Base-by-base conservation (phyloP, 2,888 invertebrate species). In the Drosophila algonquin region DNA sequence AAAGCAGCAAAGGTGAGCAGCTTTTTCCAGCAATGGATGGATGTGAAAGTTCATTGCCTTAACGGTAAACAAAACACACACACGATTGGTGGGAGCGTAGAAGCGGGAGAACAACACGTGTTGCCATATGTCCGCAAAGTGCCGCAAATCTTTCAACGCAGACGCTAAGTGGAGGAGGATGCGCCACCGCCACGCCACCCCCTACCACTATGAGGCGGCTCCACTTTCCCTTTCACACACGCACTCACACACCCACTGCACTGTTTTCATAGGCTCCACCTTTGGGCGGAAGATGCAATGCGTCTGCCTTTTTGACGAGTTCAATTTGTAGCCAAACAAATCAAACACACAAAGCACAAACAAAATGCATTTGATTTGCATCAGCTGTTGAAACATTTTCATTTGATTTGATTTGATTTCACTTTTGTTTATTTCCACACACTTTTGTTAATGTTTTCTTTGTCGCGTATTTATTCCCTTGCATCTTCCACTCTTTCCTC, bases 271-370 rank as follows among this genome's bases (percentile, higher is more conserved):
- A n/a, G 40, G 16, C 51, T 67, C 56, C 71, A 71, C 83, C 81
- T 82, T 78, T 73, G 40, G 40, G 14, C 14, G 14, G 40, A 7
- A 40, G 40, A n/a, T 52, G 51, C 32, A 62, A 57, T 12, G 48
- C 14, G 68, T 80, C 79, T 75, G 56, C 57, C 44, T 72, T 67
- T 57, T 75, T 84, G 83, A 88, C 86, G 86, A 73, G 78, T 88
- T 80, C 88, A 88, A 84, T 84, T 84, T 88, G 83, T 88, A 86
- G 88, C 80, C 86, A 84, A 84, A 85, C 86, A 88, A 86, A 82
- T 84, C 78, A 75, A 85, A 83, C 63, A 74, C 83, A 80, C 84
- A 78, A 73, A 60, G 69, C 69, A 69, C 62, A 60, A 56, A 65
- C 71, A 75, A 70, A 64, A 61, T 60, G 61, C 64, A 59, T 76